Percentiles rank a stretch among this genome's conserved stretches.
Conservation (phyloP, 53 echinoderm and acorn worm species). For the Echinarachnius parma region DNA sequence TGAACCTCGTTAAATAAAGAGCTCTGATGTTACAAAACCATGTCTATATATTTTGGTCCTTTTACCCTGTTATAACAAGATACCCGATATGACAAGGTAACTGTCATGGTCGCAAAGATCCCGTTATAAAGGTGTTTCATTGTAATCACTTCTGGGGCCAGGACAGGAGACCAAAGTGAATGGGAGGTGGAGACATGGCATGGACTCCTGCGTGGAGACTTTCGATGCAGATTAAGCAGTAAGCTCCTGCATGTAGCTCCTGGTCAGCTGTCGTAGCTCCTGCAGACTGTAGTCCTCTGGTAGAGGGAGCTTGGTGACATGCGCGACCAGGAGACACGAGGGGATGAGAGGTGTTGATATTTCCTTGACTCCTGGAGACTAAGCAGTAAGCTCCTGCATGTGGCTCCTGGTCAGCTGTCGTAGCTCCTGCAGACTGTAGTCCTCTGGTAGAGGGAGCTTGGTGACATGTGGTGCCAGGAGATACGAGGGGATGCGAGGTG, state of each 20-base stretch:
- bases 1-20: too few relatives aligned
- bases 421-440: slow-evolving; percentile 83
- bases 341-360: slow-evolving; percentile 26
- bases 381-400: slow-evolving; percentile 70
- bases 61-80: too few relatives aligned
- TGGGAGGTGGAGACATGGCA: neutral
- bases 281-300: slow-evolving; percentile 83
- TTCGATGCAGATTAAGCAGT: slow-evolving; percentile 34
- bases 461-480: slow-evolving; percentile 74
- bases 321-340: slow-evolving; percentile 65
- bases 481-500: slow-evolving; percentile 43
- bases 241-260: slow-evolving; percentile 78
- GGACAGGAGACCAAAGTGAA: neutral
- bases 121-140: too few relatives aligned
- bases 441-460: slow-evolving; percentile 89
- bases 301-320: slow-evolving; percentile 72
- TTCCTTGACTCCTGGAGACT: too few relatives aligned
- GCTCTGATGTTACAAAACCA: too few relatives aligned
- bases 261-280: slow-evolving; percentile 68
- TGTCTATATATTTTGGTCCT: too few relatives aligned
- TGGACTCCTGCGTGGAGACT: neutral
- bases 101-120: too few relatives aligned
- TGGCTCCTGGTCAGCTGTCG: slow-evolving; percentile 77
- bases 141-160: too few relatives aligned
- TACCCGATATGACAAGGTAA: too few relatives aligned